Evolutionary conservation across 2,888 invertebrate genomes (phyloP).

Genomic region (Ophonus ardosiacus): DNA sequence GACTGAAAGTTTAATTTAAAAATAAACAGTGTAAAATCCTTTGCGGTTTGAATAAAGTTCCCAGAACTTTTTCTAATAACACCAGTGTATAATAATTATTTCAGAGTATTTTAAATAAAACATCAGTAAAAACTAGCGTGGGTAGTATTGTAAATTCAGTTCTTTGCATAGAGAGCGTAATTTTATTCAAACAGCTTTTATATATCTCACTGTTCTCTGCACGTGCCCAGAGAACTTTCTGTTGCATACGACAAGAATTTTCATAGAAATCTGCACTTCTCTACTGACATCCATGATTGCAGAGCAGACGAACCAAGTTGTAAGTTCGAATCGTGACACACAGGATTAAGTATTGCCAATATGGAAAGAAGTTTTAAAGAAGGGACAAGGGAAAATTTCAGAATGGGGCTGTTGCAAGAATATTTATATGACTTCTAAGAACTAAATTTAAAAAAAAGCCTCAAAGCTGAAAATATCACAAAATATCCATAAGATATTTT

Average conservation of each 20-base stretch:
- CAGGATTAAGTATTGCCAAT: neutral
- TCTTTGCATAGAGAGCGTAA: constrained; percentile 58
- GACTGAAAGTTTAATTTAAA: neutral
- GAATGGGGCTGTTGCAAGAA: too few species aligned
- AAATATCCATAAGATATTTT: too few species aligned
- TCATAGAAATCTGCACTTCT: constrained; percentile 3
- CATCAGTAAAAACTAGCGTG: constrained; percentile 20
- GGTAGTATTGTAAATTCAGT: constrained; percentile 43
- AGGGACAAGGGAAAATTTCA: neutral
- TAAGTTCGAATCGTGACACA: neutral
- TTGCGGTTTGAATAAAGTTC: neutral
- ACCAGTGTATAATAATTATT: constrained; percentile 23
- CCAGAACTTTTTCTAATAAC: neutral
- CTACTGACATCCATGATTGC: neutral
- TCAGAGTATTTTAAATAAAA: constrained; percentile 36
- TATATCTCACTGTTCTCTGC: constrained; percentile 49
- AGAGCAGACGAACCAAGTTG: neutral
- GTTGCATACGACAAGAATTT: constrained; percentile 41
- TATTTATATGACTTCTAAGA: too few species aligned
- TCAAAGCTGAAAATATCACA: too few species aligned
- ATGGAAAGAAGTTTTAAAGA: neutral
- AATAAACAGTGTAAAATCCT: neutral
- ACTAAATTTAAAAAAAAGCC: too few species aligned
- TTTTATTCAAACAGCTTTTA: constrained; percentile 59
- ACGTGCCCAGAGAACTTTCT: constrained; percentile 33